Evolutionary conservation across 2,888 invertebrate genomes (phyloP).

Genomic region (Rotaria magnacalcarata): DNA sequence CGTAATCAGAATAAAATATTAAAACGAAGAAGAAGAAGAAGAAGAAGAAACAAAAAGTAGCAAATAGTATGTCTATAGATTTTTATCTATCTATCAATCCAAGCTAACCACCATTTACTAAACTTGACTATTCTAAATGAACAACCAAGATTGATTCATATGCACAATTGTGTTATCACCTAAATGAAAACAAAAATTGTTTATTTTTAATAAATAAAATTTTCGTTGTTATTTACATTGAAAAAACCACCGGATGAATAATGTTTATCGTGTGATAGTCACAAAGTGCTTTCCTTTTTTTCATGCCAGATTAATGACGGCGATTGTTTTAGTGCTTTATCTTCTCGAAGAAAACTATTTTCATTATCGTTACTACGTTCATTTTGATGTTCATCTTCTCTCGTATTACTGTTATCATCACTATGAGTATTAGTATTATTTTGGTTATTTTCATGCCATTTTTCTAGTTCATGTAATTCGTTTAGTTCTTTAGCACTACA

Average conservation of each 20-base stretch:
- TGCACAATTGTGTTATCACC: too few relatives aligned
- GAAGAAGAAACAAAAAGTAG: not conserved
- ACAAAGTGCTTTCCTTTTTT: not conserved
- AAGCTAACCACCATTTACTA: not conserved
- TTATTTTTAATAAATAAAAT: not conserved
- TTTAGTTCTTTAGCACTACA: constrained; percentile 45
- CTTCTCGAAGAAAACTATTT: too few relatives aligned
- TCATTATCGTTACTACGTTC: not conserved
- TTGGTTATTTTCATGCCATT: constrained; percentile 19
- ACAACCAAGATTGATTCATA: not conserved
- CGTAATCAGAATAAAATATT: not conserved
- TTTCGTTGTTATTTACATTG: not conserved
- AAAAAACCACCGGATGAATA: not conserved
- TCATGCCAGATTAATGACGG: not conserved
- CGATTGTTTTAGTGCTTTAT: too few relatives aligned
- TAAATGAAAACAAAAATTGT: too few relatives aligned
- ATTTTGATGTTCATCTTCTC: not conserved
- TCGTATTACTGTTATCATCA: not conserved
- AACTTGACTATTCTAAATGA: not conserved
- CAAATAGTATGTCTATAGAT: not conserved
- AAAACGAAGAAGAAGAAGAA: too few relatives aligned
- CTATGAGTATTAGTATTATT: not conserved
- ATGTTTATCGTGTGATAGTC: not conserved
- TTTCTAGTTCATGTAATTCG: constrained; percentile 43
- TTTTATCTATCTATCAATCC: too few relatives aligned